Conservation (phyloP, 2,888 invertebrate species). For the Aelia acuminata region DNA sequence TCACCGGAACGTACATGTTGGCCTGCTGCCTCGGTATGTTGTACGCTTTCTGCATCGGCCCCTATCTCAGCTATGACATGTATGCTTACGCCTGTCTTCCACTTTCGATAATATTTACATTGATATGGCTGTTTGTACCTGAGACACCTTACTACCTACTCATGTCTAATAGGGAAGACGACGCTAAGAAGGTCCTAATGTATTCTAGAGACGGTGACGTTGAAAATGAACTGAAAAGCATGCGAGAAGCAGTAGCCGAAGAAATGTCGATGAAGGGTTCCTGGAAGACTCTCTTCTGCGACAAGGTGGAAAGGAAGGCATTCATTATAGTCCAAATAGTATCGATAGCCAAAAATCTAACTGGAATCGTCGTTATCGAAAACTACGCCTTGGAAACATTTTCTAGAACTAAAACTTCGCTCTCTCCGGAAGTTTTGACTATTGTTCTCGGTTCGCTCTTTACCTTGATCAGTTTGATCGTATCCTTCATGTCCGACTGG, state of each 20-base stretch:
- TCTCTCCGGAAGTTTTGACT: slow-evolving; percentile 41
- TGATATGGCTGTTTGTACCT: no score
- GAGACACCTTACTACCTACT: no score
- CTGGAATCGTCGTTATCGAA: neutral
- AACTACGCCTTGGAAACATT: neutral
- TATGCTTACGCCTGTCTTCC: no score
- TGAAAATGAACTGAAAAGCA: slow-evolving; percentile 64
- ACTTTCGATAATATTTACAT: no score
- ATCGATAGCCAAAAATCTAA: neutral
- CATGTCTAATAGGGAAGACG: no score
- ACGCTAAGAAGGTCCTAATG: no score
- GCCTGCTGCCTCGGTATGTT: no score
- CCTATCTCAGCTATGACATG: no score
- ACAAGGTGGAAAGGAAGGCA: neutral
- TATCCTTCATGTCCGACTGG: no score
- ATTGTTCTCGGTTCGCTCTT: slow-evolving; percentile 54
- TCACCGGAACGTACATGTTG: no score
- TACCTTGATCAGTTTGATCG: slow-evolving; percentile 54
- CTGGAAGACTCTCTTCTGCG: neutral
- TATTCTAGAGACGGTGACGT: no score
- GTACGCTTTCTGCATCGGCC: no score
- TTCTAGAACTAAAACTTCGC: neutral
- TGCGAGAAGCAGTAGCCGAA: slow-evolving; percentile 47
- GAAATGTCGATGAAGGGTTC: slow-evolving; percentile 48
- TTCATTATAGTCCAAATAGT: slow-evolving; percentile 13